These are phyloP conservation scores for Ophion slaviceki DNA, from an alignment of 2,888 invertebrate species.

Conservation along the genomic window DNA sequence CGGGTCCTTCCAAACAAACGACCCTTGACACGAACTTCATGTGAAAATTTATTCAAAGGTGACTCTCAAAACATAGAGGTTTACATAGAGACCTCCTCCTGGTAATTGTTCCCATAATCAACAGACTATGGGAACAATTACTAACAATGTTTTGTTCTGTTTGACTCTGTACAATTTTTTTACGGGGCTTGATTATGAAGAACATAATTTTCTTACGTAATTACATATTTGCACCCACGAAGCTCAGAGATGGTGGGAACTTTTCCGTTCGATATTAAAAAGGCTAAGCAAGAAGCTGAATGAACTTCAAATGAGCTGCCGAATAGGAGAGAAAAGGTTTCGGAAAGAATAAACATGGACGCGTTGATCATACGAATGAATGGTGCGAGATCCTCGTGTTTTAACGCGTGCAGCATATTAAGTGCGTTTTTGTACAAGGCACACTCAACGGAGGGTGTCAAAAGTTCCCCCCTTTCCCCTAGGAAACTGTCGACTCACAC, in stretches of 20 bases:
- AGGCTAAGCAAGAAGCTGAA: slow-evolving; percentile 32
- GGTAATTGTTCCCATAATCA: too few species aligned
- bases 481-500: slow-evolving; percentile 19
- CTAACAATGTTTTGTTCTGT: too few species aligned
- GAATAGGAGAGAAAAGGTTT: slow-evolving; percentile 35
- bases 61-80: too few species aligned
- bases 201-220: too few species aligned
- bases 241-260: background rate
- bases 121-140: too few species aligned
- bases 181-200: too few species aligned
- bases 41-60: too few species aligned
- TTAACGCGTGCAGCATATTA: slow-evolving; percentile 64
- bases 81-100: too few species aligned
- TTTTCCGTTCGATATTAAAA: background rate
- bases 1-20: too few species aligned
- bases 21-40: too few species aligned
- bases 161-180: too few species aligned
- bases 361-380: slow-evolving; percentile 47
- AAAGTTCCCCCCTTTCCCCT: background rate
- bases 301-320: slow-evolving; percentile 18
- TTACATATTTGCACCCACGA: background rate
- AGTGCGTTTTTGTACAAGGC: slow-evolving; percentile 58
- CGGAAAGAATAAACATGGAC: slow-evolving; percentile 44
- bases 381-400: slow-evolving; percentile 58
- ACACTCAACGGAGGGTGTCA: slow-evolving; percentile 50